Evolutionary conservation across 2,797 vertebrate species (phyloP), one percentile per base, ranked within the genome.

Genomic region (Leucoraja ocellata): DNA sequence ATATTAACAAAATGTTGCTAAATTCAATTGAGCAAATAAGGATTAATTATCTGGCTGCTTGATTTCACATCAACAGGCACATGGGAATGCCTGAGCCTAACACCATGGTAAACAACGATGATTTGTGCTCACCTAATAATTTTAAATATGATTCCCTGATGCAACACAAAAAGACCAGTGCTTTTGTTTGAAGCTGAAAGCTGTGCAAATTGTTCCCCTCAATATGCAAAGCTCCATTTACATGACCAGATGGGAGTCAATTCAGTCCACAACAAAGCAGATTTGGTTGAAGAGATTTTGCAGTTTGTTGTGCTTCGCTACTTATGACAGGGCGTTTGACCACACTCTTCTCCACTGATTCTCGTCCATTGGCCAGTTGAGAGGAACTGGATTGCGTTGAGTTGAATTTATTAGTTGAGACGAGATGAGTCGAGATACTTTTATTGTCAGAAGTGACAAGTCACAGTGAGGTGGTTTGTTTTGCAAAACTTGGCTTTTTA

Each of bases 181-280:
- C 71, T 92, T n/a, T 92, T 76, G 90, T 92, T 36, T 58, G 54
- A 25, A 92, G 74, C n/a, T 92, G 88, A 71, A 91, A 73, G 88
- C 65, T 71, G 36, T 92, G 90, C 73, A 76, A 92, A 71, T 73
- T 25, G 68, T 74, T 92, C 39, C 71, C 36, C 71, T 92, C 68
- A 54, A 39, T 46, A 76, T 76, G 28, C 71, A 92, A 76, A 92
- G 71, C 90, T 76, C 90, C 90, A 76, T 92, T 92, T 92, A 92
- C 90, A 92, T 92, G 71, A 92, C 90, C 90, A 92, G 90, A 92
- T 92, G 90, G 90, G 90, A 76, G 74, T 92, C 90, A 92, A 92
- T 92, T 92, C 90, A 92, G 21, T 92, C 90, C n/a, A 28, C 46
- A 88, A 54, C 90, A 92, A 92, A 92, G 90, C 90, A 92, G 71